Conservation (phyloP, 2,797 vertebrate genomes). For the Tangara arthus region DNA sequence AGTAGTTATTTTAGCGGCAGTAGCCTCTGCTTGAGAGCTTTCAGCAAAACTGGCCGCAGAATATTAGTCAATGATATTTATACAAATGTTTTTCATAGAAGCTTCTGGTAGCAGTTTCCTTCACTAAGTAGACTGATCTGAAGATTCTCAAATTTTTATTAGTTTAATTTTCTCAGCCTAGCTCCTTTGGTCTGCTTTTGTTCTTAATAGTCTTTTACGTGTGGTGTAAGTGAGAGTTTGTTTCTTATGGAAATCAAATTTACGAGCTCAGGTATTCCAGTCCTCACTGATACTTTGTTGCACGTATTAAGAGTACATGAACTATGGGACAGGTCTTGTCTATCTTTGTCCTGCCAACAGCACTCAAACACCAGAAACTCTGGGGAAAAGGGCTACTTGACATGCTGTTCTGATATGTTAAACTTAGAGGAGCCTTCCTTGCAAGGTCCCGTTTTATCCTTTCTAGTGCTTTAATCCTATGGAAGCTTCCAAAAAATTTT, state of each 20-base stretch:
- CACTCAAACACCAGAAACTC: not conserved
- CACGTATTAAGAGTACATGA: not conserved
- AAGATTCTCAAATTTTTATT: not conserved
- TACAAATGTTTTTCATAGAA: not conserved
- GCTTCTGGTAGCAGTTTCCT: not conserved
- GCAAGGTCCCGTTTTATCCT: not conserved
- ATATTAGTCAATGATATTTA: not conserved
- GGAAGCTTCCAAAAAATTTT: not conserved
- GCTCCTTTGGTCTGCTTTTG: not conserved
- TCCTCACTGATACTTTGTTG: not conserved
- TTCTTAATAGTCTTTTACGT: not conserved
- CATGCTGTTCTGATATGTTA: not conserved
- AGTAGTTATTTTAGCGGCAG: not conserved
- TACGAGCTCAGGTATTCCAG: not conserved
- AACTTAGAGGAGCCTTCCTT: not conserved
- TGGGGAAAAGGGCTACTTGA: not conserved
- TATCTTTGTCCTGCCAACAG: not conserved
- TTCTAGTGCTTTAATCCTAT: not conserved
- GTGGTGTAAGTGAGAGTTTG: not conserved
- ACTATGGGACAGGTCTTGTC: fast-evolving
- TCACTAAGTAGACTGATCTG: not conserved
- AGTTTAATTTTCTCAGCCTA: not conserved
- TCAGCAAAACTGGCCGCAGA: not conserved
- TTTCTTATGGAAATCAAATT: not conserved
- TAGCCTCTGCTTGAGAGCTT: not conserved